Conservation (phyloP, 2,888 invertebrate species). For the Sthenelais limicola region DNA sequence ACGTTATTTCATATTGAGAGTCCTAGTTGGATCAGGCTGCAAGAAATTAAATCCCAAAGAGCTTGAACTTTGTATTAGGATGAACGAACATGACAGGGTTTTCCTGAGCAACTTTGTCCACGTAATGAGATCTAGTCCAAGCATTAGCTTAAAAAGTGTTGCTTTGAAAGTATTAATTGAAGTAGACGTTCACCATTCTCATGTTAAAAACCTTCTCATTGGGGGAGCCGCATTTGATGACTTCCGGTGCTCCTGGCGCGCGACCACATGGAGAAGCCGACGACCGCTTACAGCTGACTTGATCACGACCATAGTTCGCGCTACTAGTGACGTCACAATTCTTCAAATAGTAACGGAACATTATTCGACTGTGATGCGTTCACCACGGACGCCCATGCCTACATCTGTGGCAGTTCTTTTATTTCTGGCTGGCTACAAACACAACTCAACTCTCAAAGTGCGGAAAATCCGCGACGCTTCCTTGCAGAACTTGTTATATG, state of each 20-base stretch:
- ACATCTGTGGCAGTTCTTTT: not conserved
- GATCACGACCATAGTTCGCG: not conserved
- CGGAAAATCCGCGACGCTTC: not conserved
- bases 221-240: constrained; percentile 1
- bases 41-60: not conserved
- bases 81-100: not conserved
- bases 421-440: not conserved
- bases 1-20: constrained; percentile 9
- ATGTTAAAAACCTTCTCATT: not conserved
- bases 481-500: not conserved
- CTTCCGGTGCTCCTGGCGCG: not conserved
- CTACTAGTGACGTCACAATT: not conserved
- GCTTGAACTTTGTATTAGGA: not conserved
- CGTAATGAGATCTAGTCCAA: not conserved
- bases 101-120: constrained; percentile 1
- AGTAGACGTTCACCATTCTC: not conserved
- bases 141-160: not conserved
- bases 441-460: not conserved
- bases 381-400: constrained; percentile 15
- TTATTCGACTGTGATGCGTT: not conserved
- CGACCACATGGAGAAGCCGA: not conserved
- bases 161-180: not conserved
- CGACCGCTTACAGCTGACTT: not conserved
- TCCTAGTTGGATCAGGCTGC: not conserved
- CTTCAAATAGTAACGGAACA: not conserved